Evolutionary conservation across 2,888 invertebrate species (phyloP).

Genomic region (Idaea biselata): DNA sequence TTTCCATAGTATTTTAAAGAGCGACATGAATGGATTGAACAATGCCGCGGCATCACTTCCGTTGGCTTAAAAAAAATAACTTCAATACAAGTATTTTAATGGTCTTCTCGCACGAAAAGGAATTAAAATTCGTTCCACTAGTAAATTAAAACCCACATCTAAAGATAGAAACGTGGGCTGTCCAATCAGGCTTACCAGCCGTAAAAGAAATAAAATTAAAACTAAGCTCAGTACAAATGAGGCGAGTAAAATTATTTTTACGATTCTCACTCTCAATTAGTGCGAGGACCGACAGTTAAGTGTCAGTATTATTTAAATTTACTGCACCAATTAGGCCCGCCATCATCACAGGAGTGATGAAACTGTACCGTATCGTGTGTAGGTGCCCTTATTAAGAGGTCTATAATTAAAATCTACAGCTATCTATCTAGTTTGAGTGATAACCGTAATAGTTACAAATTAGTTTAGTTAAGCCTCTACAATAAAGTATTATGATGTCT

Average conservation of each 20-base stretch:
- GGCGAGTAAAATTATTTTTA: slow-evolving; percentile 78
- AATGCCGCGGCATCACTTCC: slow-evolving; percentile 33
- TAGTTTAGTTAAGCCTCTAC: not conserved
- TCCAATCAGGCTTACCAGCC: slow-evolving; percentile 63
- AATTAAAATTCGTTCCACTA: slow-evolving; percentile 48
- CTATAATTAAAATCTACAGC: slow-evolving; percentile 76
- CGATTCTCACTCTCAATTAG: slow-evolving; percentile 78
- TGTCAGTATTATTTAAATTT: slow-evolving; percentile 80
- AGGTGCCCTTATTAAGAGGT: slow-evolving; percentile 75
- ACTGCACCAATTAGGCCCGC: slow-evolving; percentile 77
- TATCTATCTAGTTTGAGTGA: slow-evolving; percentile 47
- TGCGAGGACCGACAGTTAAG: slow-evolving; percentile 68
- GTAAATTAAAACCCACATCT: slow-evolving; percentile 62
- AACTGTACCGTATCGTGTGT: slow-evolving; percentile 67
- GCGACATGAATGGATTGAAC: slow-evolving; percentile 28
- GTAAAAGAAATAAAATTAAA: slow-evolving; percentile 72
- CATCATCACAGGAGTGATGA: slow-evolving; percentile 72
- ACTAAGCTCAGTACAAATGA: slow-evolving; percentile 73
- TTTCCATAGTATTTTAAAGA: slow-evolving; percentile 18
- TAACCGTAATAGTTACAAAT: slow-evolving; percentile 25
- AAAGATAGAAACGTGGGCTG: slow-evolving; percentile 45
- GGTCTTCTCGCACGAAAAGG: slow-evolving; percentile 40
- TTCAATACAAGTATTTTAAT: slow-evolving; percentile 37
- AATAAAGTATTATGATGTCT: not conserved
- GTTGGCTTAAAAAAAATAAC: slow-evolving; percentile 31